phyloP scores from a whole-genome alignment of 2,113 vertebrate genomes.

The Aegithalos caudatus region DNA sequence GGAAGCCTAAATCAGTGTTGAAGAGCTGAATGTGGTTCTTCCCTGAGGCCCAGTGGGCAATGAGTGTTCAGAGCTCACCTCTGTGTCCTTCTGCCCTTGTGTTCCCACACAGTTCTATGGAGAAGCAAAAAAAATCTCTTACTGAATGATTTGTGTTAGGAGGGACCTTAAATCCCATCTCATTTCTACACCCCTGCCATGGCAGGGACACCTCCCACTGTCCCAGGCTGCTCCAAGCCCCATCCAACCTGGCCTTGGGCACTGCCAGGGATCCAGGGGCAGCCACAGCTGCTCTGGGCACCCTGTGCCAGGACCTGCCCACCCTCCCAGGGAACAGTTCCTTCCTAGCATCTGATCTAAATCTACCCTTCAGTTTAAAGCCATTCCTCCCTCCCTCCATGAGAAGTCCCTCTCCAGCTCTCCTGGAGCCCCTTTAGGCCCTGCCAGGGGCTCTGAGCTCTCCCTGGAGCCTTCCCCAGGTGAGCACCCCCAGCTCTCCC shows the following conservation, averaged over 20 bases:
- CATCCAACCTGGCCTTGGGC: accelerated
- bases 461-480: background rate
- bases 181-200: accelerated
- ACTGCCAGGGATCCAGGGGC: background rate
- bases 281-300: background rate
- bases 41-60: background rate
- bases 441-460: accelerated
- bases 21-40: background rate
- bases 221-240: background rate
- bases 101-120: background rate
- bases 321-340: background rate
- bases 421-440: background rate
- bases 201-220: accelerated
- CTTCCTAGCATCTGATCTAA: too few relatives aligned
- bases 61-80: background rate
- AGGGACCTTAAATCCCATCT: background rate
- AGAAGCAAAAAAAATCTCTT: background rate
- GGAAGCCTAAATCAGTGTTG: background rate
- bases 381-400: accelerated
- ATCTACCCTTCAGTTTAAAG: background rate
- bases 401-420: background rate
- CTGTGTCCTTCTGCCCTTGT: background rate
- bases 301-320: accelerated
- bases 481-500: background rate
- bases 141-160: background rate